These are phyloP conservation scores for Zhengitettix transpicula DNA, from an alignment of 2,888 invertebrate species.

Conservation along the genomic window DNA sequence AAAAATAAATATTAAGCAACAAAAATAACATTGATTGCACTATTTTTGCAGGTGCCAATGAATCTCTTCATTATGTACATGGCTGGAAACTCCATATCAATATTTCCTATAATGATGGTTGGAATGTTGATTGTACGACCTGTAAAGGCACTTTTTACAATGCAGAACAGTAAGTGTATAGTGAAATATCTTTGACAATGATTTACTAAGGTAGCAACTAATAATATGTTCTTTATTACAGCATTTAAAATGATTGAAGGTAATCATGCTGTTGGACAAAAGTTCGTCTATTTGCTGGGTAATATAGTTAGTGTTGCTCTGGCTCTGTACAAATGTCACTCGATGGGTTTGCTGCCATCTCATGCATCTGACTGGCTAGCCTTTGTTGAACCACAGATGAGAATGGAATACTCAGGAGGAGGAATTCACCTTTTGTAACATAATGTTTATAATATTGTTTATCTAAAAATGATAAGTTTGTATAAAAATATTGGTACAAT, in stretches of 20 bases:
- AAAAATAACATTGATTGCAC: background rate
- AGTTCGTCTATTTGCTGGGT: conserved; percentile 83
- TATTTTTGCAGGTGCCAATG: conserved; percentile 58
- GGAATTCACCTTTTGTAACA: conserved; percentile 34
- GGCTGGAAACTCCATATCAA: conserved; percentile 98
- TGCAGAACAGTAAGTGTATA: conserved; percentile 29
- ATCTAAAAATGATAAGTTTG: background rate
- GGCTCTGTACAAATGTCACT: conserved; percentile 93
- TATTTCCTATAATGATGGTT: conserved; percentile 99
- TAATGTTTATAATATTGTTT: background rate
- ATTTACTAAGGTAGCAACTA: background rate
- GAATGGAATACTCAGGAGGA: conserved; percentile 74
- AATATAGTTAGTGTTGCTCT: conserved; percentile 81
- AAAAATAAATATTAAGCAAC: no score
- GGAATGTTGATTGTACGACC: conserved; percentile 96
- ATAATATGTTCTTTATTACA: conserved; percentile 16
- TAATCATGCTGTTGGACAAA: conserved; percentile 75
- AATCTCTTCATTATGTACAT: conserved; percentile 99
- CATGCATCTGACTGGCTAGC: conserved; percentile 97
- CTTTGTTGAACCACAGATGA: conserved; percentile 79
- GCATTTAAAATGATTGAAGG: conserved; percentile 91
- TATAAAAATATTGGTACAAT: background rate
- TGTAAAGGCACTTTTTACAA: conserved; percentile 83
- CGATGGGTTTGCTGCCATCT: conserved; percentile 92
- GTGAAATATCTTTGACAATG: background rate